Evolutionary conservation across 2,113 vertebrate genomes (phyloP).

Genomic region (Chlorodrepanis virens): DNA sequence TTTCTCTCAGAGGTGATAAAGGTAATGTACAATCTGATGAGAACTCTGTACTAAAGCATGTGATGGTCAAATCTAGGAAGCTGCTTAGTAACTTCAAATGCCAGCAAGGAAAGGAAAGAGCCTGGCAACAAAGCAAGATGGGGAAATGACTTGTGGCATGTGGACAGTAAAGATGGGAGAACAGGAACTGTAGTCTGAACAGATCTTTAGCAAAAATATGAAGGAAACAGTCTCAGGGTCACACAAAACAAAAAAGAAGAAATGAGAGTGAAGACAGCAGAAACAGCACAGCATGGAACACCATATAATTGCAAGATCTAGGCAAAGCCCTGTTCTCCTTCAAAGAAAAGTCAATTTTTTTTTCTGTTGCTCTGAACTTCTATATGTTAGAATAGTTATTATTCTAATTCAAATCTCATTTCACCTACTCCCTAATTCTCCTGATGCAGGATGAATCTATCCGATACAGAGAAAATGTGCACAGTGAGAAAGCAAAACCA

Average conservation of each 20-base stretch:
- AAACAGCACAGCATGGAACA: neutral
- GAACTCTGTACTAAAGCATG: neutral
- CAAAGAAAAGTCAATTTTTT: neutral
- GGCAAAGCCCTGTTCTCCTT: neutral
- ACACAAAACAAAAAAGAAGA: neutral
- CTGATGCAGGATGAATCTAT: neutral
- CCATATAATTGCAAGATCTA: neutral
- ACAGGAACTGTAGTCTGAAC: neutral
- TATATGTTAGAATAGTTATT: neutral
- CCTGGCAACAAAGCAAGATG: neutral
- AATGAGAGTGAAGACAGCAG: neutral
- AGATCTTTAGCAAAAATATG: neutral
- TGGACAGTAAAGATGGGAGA: neutral
- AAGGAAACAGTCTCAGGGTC: neutral
- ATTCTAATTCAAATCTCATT: neutral
- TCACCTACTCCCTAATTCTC: neutral
- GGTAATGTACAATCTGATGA: neutral
- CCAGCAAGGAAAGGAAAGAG: neutral
- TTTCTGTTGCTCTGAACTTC: neutral
- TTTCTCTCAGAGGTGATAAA: neutral
- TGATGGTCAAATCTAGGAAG: neutral
- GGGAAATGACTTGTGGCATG: neutral
- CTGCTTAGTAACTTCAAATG: neutral
- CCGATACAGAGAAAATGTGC: neutral
- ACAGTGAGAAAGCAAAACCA: neutral